Percentiles rank a stretch among this genome's conserved stretches.
Evolutionary conservation across 2,113 vertebrate species (phyloP).

Genomic region (Panthera leo): DNA sequence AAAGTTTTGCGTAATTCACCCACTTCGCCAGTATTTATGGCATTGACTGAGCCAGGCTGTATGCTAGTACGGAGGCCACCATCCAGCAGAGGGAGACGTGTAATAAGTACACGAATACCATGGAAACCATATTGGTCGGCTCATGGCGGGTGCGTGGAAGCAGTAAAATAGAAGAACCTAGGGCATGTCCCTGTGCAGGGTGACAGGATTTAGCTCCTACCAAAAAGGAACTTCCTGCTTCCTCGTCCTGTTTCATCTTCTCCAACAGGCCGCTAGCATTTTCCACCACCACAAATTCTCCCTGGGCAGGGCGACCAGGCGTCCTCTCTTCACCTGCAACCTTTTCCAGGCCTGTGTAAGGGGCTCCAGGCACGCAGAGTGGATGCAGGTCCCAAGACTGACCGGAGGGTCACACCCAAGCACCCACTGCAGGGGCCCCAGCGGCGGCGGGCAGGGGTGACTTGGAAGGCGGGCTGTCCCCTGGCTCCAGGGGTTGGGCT

Average conservation of each 20-base stretch:
- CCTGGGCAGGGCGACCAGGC: neutral
- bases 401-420: neutral
- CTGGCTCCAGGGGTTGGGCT: neutral
- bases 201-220: neutral
- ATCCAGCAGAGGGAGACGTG: neutral
- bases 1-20: neutral
- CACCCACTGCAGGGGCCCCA: fast-evolving
- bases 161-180: neutral
- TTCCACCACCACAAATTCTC: neutral
- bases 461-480: neutral
- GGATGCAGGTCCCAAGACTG: neutral
- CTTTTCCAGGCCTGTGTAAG: neutral
- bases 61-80: neutral
- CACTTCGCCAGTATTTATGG: neutral
- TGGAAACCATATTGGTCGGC: neutral
- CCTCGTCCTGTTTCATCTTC: neutral
- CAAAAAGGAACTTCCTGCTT: constrained; percentile 41
- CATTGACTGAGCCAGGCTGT: neutral
- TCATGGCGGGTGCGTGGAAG: fast-evolving
- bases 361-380: neutral
- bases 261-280: neutral
- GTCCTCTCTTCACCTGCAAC: neutral
- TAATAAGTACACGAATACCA: neutral
- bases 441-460: neutral
- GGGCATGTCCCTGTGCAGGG: neutral